Evolutionary conservation across 2,888 invertebrate species (phyloP).

Genomic region (Himalopsyche kuldschensis): DNA sequence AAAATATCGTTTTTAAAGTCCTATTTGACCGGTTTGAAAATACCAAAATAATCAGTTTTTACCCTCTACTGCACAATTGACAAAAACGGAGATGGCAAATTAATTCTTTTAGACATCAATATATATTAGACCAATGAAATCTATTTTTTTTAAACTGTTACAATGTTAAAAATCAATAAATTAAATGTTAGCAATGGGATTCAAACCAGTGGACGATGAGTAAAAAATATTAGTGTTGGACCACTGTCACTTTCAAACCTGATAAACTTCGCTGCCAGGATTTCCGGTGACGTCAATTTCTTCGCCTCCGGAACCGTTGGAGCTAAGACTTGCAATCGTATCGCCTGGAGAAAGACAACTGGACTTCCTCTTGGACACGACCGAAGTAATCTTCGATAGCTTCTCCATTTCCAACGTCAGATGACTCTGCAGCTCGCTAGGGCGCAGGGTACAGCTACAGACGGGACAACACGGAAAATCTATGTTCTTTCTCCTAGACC

Average conservation of each 20-base stretch:
- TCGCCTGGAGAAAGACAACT: conserved; percentile 42
- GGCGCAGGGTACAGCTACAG: conserved; percentile 81
- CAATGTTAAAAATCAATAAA: no score
- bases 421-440: conserved; percentile 83
- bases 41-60: no score
- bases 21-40: no score
- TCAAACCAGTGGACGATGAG: no score
- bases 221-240: no score
- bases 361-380: background rate
- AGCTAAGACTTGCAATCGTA: conserved; percentile 47
- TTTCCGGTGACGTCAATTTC: conserved; percentile 53
- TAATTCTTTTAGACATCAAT: no score
- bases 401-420: conserved; percentile 74
- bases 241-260: conserved; percentile 43
- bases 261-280: conserved; percentile 54
- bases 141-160: no score
- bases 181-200: no score
- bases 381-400: conserved; percentile 6
- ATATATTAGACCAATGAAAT: no score
- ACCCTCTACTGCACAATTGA: no score
- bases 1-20: no score
- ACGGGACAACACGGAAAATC: conserved; percentile 84
- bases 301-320: conserved; percentile 43
- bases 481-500: conserved; percentile 63
- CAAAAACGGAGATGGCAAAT: no score